These are phyloP conservation scores for Okamejei kenojei DNA, from an alignment of 2,797 vertebrate species.

Conservation along the genomic window DNA sequence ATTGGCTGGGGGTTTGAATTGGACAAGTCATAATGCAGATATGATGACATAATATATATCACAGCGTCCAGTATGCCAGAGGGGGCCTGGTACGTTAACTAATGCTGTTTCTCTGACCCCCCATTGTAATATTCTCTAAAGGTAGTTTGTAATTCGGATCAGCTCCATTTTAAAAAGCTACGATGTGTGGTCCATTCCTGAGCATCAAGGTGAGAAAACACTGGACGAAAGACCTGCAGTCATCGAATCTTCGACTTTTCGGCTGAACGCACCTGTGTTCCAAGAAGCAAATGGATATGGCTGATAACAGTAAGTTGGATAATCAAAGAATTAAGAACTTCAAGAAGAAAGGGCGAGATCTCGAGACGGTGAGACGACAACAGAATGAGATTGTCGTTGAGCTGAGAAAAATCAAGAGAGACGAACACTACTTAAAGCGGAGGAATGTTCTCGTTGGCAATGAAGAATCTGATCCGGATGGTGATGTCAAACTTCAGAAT, in stretches of 20 bases:
- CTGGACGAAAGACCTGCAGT: neutral
- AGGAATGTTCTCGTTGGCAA: constrained; percentile 94
- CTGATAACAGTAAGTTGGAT: constrained; percentile 11
- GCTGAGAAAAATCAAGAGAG: constrained; percentile 96
- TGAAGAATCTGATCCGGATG: constrained; percentile 92
- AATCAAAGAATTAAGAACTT: constrained; percentile 35
- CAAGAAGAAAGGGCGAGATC: constrained; percentile 37
- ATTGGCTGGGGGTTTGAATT: constrained; percentile 24
- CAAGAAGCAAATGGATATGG: neutral
- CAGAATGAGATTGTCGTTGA: constrained; percentile 97
- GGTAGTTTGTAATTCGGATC: constrained; percentile 1
- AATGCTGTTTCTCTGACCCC: neutral
- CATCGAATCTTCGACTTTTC: neutral
- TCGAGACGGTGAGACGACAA: constrained; percentile 96
- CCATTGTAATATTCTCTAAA: neutral
- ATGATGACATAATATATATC: neutral
- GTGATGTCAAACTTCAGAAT: constrained; percentile 95
- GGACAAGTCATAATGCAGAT: constrained; percentile 6
- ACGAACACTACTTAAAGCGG: constrained; percentile 94
- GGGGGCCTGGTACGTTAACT: neutral
- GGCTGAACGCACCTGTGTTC: neutral
- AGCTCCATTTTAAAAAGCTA: constrained; percentile 15
- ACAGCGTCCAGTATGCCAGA: neutral
- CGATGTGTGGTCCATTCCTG: constrained; percentile 20
- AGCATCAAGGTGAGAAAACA: neutral